These are phyloP conservation scores for Chymomyza caudatula DNA, from an alignment of 2,888 invertebrate genomes.

Conservation along the genomic window DNA sequence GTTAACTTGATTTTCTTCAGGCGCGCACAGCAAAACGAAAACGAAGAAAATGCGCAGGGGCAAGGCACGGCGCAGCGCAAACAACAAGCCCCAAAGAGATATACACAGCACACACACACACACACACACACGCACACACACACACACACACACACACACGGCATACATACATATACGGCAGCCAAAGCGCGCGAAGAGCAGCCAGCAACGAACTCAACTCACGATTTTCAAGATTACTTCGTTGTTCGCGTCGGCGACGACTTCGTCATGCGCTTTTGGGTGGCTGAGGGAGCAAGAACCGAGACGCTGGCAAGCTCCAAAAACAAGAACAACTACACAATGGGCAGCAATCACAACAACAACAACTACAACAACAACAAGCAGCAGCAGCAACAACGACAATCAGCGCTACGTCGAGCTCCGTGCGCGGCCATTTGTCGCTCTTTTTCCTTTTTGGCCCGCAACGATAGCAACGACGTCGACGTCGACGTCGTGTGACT, in stretches of 20 bases:
- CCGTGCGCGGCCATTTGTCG: constrained; percentile 45
- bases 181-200: not conserved
- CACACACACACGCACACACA: not conserved
- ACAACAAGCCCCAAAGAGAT: not conserved
- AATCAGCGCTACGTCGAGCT: constrained; percentile 48
- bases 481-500: not conserved
- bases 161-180: not conserved
- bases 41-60: constrained; percentile 64
- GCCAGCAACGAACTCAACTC: constrained; percentile 43
- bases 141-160: not conserved
- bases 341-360: constrained; percentile 20
- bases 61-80: constrained; percentile 4
- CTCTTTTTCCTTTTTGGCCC: constrained; percentile 44
- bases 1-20: constrained; percentile 68
- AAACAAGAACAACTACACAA: constrained; percentile 19
- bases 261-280: not conserved
- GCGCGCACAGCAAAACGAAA: constrained; percentile 44
- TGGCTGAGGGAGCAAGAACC: constrained; percentile 4
- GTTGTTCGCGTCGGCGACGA: constrained; percentile 29
- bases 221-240: constrained; percentile 67
- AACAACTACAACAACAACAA: not conserved
- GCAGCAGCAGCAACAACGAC: constrained; percentile 37
- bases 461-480: constrained; percentile 24
- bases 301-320: constrained; percentile 40
- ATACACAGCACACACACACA: not conserved